Conservation (phyloP, 1,140 invertebrate genomes). For the Monomorium pharaonis region DNA sequence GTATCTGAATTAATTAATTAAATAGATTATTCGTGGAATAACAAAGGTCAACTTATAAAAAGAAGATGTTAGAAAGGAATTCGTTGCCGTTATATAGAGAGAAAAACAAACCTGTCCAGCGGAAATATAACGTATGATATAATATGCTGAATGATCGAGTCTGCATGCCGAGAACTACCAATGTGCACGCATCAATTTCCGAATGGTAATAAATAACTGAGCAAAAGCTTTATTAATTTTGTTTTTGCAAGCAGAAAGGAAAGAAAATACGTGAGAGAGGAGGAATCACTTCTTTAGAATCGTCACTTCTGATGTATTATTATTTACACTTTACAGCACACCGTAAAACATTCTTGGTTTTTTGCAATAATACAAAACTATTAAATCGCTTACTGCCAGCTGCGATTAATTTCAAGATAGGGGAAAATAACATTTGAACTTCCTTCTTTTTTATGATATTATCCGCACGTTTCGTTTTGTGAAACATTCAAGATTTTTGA, state of each 20-base stretch:
- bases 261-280: neutral
- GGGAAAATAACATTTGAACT: neutral
- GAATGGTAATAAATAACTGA: neutral
- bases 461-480: neutral
- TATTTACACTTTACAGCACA: neutral
- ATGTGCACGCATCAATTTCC: neutral
- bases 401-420: slow-evolving; percentile 9
- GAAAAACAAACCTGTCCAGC: neutral
- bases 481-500: neutral
- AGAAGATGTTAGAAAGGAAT: neutral
- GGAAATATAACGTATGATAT: neutral
- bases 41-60: neutral
- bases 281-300: neutral
- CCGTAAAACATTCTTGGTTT: slow-evolving; percentile 3
- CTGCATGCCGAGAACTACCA: neutral
- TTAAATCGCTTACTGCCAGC: neutral
- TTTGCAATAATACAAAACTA: neutral
- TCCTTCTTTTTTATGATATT: neutral
- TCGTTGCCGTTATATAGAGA: neutral
- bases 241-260: neutral
- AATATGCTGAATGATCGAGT: neutral
- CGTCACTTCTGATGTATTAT: neutral
- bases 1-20: neutral
- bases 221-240: neutral
- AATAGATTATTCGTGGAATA: neutral